Percentiles rank a stretch among this genome's conserved stretches.
Evolutionary conservation across 2,888 invertebrate genomes (phyloP).

Genomic region (Cryptocephalus moraei): DNA sequence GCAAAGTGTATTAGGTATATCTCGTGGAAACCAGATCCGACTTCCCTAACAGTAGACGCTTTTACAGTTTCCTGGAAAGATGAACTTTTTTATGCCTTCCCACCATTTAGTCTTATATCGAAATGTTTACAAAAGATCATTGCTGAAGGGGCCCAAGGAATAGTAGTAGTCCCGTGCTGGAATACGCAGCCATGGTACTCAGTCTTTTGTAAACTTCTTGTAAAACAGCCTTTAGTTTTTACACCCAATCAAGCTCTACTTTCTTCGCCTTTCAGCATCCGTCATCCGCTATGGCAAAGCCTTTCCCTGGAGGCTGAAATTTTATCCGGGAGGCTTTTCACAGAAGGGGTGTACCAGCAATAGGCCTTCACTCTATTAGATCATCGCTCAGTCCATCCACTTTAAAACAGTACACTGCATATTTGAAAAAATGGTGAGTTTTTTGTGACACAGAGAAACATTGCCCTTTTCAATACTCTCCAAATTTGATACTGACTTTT

Average conservation of each 20-base stretch:
- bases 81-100: conserved; percentile 12
- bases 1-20: conserved; percentile 10
- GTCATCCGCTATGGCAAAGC: background rate
- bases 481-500: no score
- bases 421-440: no score
- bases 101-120: conserved; percentile 9
- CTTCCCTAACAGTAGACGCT: conserved; percentile 8
- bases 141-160: conserved; percentile 1
- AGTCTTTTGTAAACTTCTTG: background rate
- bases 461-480: no score
- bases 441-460: no score
- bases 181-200: conserved; percentile 2
- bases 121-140: conserved; percentile 4
- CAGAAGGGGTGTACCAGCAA: no score
- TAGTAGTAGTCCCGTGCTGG: conserved; percentile 1
- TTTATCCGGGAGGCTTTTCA: no score
- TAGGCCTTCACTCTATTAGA: no score
- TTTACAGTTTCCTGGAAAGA: conserved; percentile 10
- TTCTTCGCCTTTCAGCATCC: conserved; percentile 1
- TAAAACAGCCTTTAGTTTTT: background rate
- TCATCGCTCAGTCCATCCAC: no score
- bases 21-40: conserved; percentile 11
- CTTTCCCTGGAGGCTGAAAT: conserved; percentile 11
- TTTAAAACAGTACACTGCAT: no score
- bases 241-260: background rate